These are phyloP conservation scores for Onchidella celtica DNA, from an alignment of 2,888 invertebrate genomes.

Conservation along the genomic window DNA sequence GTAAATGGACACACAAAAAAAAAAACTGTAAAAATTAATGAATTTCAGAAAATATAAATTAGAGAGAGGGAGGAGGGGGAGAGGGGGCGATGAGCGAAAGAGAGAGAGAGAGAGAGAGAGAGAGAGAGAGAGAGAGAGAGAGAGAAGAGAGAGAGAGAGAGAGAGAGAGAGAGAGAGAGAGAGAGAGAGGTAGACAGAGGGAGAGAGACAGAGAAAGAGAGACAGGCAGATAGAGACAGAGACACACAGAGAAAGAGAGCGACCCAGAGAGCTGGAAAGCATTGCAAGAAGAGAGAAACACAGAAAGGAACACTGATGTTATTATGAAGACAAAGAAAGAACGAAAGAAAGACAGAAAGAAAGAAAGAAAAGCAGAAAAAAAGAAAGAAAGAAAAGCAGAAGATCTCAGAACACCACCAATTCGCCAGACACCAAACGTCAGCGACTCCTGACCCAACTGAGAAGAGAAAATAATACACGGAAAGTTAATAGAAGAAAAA, in stretches of 20 bases:
- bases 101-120: conserved; percentile 22
- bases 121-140: conserved; percentile 15
- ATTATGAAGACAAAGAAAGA: background rate
- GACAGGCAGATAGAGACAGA: too few species aligned
- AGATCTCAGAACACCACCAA: too few species aligned
- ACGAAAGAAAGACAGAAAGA: conserved; percentile 15
- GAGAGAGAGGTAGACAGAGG: too few species aligned
- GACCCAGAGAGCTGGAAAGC: background rate
- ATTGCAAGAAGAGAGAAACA: conserved; percentile 21
- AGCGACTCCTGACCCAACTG: too few species aligned
- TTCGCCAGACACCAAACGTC: too few species aligned
- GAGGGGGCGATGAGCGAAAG: background rate
- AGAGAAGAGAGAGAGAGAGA: background rate
- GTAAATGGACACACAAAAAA: background rate
- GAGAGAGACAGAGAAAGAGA: too few species aligned
- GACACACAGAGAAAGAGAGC: conserved; percentile 25
- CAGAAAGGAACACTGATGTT: background rate
- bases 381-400: background rate
- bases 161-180: conserved; percentile 2
- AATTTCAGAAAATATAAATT: background rate
- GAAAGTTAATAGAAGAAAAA: background rate
- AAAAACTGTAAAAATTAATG: background rate
- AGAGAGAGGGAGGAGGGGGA: conserved; percentile 14
- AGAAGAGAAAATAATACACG: background rate
- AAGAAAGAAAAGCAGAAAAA: conserved; percentile 6